Evolutionary conservation across 2,888 invertebrate species (phyloP), one percentile per base, ranked within the genome.

Genomic region (Pimpla rufipes): DNA sequence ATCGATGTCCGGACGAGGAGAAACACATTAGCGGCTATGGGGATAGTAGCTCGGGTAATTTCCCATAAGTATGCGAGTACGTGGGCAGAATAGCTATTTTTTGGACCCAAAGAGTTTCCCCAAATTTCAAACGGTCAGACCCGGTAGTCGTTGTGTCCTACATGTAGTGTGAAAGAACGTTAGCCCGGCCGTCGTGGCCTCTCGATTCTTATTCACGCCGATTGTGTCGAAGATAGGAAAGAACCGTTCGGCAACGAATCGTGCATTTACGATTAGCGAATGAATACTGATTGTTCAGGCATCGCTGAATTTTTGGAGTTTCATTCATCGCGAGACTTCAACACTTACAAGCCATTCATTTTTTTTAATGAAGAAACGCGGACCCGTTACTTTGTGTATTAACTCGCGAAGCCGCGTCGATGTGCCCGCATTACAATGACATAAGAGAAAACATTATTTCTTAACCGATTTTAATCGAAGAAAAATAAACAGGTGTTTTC

Each of bases 41-140:
- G n/a, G 16, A 37, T 8, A 10, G 11, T 13, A n/a, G 71, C 55
- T 21, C 29, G 5, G 45, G 13, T 45, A 18, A 73, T 47, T 73
- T 45, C 45, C 57, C 18, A 37, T 70, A 55, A 40, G 11, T 55
- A 70, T 70, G 21, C 70, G n/a, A 55, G 11, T 45, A 73, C 59
- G 29, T 73, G 59, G 57, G 29, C 47, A 10, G 45, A 23, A 21
- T 47, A 4, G 45, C 23, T 52, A n/a, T 11, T 37, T 37, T 29
- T 37, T 1, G 52, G 37, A 18, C 7, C 29, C 21, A 29, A 52
- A 10, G 16, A 35, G 16, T 68, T 68, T 68, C 37, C n/a, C 52
- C 5, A 73, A 73, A 45, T 59, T 73, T 57, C 45, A 23, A 45
- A 66, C 42, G 42, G 21, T 23, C 42, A 23, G 13, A 16, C 16